phyloP scores from a whole-genome alignment of 2,797 vertebrate species.

The Nyctibius grandis region DNA sequence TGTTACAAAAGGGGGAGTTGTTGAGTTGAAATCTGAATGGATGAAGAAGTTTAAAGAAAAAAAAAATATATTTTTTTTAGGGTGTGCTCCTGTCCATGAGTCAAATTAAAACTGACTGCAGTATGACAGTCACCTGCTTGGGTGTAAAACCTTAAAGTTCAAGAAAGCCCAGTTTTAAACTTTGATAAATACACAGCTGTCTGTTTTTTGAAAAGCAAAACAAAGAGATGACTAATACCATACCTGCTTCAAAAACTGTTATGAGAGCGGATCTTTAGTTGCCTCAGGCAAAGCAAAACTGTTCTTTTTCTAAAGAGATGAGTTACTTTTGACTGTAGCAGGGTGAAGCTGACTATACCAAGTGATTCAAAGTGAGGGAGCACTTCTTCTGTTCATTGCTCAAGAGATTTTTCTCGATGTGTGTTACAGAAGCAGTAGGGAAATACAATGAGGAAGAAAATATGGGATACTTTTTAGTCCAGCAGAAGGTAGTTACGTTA shows the following conservation, averaged over 20 bases:
- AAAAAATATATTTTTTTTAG: not conserved
- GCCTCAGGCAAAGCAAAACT: not conserved
- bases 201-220: not conserved
- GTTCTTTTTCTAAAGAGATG: not conserved
- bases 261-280: not conserved
- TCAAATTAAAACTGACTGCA: not conserved
- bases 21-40: not conserved
- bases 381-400: not conserved
- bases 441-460: not conserved
- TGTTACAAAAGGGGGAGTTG: not conserved
- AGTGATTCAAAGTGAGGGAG: not conserved
- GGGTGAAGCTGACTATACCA: not conserved
- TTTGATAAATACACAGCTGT: not conserved
- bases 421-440: not conserved
- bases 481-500: not conserved
- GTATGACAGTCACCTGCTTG: not conserved
- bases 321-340: not conserved
- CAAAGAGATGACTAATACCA: not conserved
- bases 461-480: not conserved
- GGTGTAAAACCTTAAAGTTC: not conserved
- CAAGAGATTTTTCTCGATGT: accelerated
- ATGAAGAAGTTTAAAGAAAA: not conserved
- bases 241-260: not conserved
- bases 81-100: not conserved
- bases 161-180: not conserved